phyloP scores from a whole-genome alignment of 2,113 vertebrate genomes.

The Cyphomyrus plagiostoma region DNA sequence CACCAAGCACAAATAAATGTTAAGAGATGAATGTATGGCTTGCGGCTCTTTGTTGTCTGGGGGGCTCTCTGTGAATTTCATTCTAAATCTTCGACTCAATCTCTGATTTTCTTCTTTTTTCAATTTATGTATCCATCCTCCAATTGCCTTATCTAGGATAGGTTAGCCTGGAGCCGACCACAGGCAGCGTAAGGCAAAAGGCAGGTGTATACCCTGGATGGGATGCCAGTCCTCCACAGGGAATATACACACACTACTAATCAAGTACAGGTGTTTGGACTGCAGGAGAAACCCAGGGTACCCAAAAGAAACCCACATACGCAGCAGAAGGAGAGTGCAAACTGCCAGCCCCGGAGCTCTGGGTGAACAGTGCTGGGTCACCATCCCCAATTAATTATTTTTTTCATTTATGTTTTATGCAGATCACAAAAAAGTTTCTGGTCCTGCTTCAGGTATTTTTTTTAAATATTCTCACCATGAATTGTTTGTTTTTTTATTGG shows the following conservation, averaged over 20 bases:
- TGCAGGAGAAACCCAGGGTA: neutral
- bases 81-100: neutral
- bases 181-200: neutral
- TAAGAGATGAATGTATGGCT: neutral
- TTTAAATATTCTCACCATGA: neutral
- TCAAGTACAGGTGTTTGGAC: neutral
- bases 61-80: neutral
- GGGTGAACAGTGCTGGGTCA: neutral
- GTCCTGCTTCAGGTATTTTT: slow-evolving; percentile 17
- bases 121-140: neutral
- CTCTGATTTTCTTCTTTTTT: neutral
- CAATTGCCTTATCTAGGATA: neutral
- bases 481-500: neutral
- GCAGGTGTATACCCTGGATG: neutral
- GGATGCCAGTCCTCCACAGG: neutral
- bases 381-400: neutral
- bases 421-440: slow-evolving; percentile 43
- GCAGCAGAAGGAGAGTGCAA: neutral
- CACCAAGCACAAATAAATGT: neutral
- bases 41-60: neutral
- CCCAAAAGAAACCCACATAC: neutral
- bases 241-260: neutral
- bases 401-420: slow-evolving; percentile 27
- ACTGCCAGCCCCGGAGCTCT: neutral
- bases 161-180: neutral